A percentile compares a stretch with the other conserved stretches of the same genome.
Conservation (phyloP, 2,888 invertebrate genomes). For the Emmelina monodactyla region DNA sequence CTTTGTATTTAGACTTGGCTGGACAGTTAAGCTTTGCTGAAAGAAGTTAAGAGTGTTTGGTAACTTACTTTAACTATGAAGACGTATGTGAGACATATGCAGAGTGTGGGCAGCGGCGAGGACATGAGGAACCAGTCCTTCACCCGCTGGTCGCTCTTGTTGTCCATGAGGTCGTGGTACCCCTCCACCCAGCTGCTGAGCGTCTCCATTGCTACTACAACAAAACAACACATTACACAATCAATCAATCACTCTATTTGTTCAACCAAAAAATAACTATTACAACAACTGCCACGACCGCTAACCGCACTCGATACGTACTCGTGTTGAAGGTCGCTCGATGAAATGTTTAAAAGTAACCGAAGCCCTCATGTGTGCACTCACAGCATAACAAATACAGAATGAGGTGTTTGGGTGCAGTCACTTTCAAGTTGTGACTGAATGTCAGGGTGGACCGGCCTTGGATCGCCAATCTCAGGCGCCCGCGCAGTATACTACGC, state of each 20-base stretch:
- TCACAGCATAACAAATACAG: not conserved
- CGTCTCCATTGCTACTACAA: slow-evolving; percentile 68
- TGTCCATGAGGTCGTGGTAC: slow-evolving; percentile 83
- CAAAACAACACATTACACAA: slow-evolving; percentile 26
- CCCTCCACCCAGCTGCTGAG: slow-evolving; percentile 67
- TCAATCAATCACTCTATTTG: too few species aligned
- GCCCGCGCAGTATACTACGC: not conserved
- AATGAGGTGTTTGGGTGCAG: not conserved
- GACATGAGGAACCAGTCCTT: slow-evolving; percentile 84
- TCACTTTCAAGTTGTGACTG: not conserved
- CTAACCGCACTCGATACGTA: too few species aligned
- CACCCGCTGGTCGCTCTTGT: slow-evolving; percentile 83
- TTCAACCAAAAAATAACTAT: too few species aligned
- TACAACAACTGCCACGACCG: too few species aligned
- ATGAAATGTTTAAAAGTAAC: not conserved
- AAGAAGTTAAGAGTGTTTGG: too few species aligned
- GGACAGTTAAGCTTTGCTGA: too few species aligned
- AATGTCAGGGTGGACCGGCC: slow-evolving; percentile 1
- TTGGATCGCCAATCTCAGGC: not conserved
- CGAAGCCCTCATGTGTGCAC: not conserved
- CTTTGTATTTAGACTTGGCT: too few species aligned
- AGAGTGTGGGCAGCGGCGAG: slow-evolving; percentile 79
- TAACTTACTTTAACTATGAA: slow-evolving; percentile 73
- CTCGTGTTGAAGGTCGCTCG: too few species aligned
- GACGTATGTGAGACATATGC: slow-evolving; percentile 78